Evolutionary conservation across 2,113 vertebrate genomes (phyloP), one percentile per base, ranked within the genome.

Genomic region (Arizona elegans): DNA sequence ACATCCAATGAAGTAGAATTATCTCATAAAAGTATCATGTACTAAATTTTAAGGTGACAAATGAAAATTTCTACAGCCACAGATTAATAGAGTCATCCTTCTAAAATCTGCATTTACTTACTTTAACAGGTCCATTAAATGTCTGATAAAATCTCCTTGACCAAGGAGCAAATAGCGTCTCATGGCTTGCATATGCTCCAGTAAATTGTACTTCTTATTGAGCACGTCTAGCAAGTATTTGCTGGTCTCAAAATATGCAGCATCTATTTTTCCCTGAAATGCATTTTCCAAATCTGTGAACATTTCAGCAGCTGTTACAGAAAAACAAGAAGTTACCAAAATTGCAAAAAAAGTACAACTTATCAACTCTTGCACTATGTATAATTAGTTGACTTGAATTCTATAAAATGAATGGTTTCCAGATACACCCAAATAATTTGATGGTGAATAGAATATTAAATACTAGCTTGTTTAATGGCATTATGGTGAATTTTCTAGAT

Each of bases 101-200:
- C 65, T 54, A 90, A 0, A 89, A 62, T 53, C 92, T 54, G 65
- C 65, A 92, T 13, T 90, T 33, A 93, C 98, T 98, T 93, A 99
- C 99, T 99, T 99, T 23, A 99, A 98, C 95, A 99, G 97, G 96
- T 99, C 99, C 99, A 99, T 99, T 90, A 99, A 97, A 95, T 99
- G 99, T 47, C 99, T 97, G 96, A 99, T 99, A 95, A 99, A 99
- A 97, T 99, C 99, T 92, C 99, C 99, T 96, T 99, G 99, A 90
- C 99, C 99, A 26, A 99, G 98, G 54, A 99, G 98, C 95, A 99
- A 97, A 98, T 99, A 99, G 70, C 99, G 98, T 54, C 99, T 98
- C 98, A 99, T 98, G 88, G 99, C 99, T 97, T 99, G 99, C 97
- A 99, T 98, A 94, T 99, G 99, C 85, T 99, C 99, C 96, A 99